These are phyloP conservation scores for Caenorhabditis sp. DNA, from an alignment of 2,888 invertebrate genomes.

Conservation along the genomic window DNA sequence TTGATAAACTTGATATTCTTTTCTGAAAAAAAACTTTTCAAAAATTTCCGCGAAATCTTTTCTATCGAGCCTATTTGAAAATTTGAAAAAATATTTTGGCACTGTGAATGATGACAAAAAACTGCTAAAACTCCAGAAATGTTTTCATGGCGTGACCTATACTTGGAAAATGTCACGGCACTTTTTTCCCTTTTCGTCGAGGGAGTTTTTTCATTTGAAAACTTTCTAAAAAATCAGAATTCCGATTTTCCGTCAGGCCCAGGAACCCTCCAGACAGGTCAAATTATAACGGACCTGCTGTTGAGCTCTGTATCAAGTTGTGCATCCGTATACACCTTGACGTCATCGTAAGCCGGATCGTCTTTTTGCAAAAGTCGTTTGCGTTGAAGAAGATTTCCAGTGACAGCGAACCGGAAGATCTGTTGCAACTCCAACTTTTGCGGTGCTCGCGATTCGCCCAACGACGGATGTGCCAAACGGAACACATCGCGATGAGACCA, in stretches of 20 bases:
- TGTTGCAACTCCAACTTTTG: constrained; percentile 54
- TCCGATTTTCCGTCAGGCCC: too few species aligned
- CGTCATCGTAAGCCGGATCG: background rate
- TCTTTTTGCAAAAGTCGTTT: constrained; percentile 2
- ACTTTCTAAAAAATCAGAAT: too few species aligned
- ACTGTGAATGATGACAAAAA: too few species aligned
- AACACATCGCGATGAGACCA: constrained; percentile 81
- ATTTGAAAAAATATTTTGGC: too few species aligned
- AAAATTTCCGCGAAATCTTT: too few species aligned
- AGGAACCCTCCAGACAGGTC: constrained; percentile 12
- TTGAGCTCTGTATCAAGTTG: constrained; percentile 44
- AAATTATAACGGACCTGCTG: constrained; percentile 38
- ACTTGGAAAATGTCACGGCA: too few species aligned
- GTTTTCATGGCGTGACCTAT: too few species aligned
- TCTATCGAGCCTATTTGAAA: too few species aligned
- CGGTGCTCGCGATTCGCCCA: background rate
- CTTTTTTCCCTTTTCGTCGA: too few species aligned
- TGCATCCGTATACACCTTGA: constrained; percentile 16
- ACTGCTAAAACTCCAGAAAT: too few species aligned
- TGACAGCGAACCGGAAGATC: constrained; percentile 58
- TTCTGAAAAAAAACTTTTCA: too few species aligned
- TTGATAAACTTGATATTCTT: background rate
- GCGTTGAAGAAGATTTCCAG: constrained; percentile 12
- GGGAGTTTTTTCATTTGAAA: too few species aligned
- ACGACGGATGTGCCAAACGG: constrained; percentile 70